Conservation (phyloP, 2,113 vertebrate species). For the Paracanthobrama guichenoti region DNA sequence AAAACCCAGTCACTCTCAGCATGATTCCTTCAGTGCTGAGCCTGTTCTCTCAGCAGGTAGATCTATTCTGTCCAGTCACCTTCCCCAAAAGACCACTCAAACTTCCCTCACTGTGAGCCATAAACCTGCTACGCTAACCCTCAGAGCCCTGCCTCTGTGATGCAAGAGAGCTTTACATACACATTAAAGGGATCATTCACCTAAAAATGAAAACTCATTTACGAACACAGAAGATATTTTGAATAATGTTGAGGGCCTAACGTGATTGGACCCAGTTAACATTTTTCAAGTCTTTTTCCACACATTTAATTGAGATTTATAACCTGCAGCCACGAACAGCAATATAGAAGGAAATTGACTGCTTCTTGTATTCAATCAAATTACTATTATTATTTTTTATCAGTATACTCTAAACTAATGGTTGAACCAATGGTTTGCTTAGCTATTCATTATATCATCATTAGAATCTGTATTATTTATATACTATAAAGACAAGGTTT, state of each 20-base stretch:
- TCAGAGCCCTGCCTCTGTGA: constrained; percentile 23
- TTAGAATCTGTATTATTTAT: background rate
- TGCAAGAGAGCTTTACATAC: constrained; percentile 19
- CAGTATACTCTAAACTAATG: background rate
- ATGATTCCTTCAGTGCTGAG: constrained; percentile 27
- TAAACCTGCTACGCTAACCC: constrained; percentile 37
- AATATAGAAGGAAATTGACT: background rate
- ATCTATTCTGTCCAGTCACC: constrained; percentile 42
- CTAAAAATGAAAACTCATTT: background rate
- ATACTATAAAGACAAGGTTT: background rate
- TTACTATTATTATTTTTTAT: background rate
- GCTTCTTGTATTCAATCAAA: background rate
- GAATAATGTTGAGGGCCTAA: too few species aligned
- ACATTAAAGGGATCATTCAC: background rate
- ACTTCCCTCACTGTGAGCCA: constrained; percentile 32
- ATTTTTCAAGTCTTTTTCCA: background rate
- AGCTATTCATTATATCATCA: background rate
- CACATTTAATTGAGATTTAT: background rate
- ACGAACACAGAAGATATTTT: background rate
- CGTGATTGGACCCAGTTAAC: background rate
- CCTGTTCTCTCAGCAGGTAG: constrained; percentile 53
- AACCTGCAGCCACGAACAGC: background rate
- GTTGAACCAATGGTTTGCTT: constrained; percentile 2
- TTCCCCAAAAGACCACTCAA: constrained; percentile 34
- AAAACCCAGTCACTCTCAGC: constrained; percentile 36